phyloP scores from a whole-genome alignment of 2,113 vertebrate species.

The Clupea harengus region DNA sequence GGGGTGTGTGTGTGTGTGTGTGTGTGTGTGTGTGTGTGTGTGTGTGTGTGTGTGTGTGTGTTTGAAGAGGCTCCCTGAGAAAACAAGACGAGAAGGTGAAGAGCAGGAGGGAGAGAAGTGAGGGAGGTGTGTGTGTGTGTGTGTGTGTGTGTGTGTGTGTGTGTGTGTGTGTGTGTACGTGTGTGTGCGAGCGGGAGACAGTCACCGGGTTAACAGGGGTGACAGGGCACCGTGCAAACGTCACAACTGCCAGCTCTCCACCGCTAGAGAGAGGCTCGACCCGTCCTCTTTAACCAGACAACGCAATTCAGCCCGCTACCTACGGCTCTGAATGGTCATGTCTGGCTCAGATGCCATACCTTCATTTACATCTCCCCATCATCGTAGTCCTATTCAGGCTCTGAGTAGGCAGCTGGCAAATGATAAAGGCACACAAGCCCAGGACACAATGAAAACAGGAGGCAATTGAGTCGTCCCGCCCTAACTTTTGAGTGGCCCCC shows the following conservation, averaged over 20 bases:
- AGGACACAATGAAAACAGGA: neutral
- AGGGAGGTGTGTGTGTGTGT: neutral
- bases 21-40: neutral
- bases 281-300: neutral
- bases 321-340: neutral
- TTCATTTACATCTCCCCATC: neutral
- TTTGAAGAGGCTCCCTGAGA: neutral
- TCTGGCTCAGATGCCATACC: neutral
- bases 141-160: neutral
- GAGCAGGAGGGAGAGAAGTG: neutral
- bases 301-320: neutral
- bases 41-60: neutral
- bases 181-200: neutral
- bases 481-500: neutral
- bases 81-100: neutral
- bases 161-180: neutral
- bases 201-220: neutral
- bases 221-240: neutral
- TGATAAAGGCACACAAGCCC: neutral
- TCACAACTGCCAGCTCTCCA: neutral
- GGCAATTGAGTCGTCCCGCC: neutral
- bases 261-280: neutral
- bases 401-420: neutral
- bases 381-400: neutral
- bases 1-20: neutral